These are phyloP conservation scores for Goniozus legneri DNA, from an alignment of 1,140 invertebrate species.

Conservation along the genomic window DNA sequence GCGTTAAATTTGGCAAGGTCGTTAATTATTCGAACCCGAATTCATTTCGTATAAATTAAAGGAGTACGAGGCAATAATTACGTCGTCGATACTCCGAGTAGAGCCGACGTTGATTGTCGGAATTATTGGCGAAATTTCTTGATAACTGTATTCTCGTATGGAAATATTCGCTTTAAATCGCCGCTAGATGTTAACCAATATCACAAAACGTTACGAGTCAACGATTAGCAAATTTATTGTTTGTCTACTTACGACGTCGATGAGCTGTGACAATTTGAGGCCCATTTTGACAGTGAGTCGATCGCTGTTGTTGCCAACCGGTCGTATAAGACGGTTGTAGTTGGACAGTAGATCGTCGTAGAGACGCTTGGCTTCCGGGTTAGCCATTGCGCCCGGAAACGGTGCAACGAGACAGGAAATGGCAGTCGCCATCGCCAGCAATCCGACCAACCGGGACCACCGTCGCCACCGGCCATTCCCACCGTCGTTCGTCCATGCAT, in stretches of 20 bases:
- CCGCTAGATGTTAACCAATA: too few relatives aligned
- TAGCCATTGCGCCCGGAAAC: constrained; percentile 59
- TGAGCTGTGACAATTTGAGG: constrained; percentile 92
- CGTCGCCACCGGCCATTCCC: constrained; percentile 64
- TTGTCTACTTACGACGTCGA: constrained; percentile 92
- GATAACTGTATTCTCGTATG: too few relatives aligned
- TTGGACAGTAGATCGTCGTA: constrained; percentile 94
- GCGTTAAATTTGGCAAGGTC: too few relatives aligned
- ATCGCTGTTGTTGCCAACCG: constrained; percentile 95
- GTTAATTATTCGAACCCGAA: too few relatives aligned
- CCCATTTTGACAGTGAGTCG: constrained; percentile 95
- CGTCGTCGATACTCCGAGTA: too few relatives aligned
- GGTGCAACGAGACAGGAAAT: constrained; percentile 56
- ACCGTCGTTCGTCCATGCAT: constrained; percentile 53
- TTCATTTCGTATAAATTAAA: too few relatives aligned
- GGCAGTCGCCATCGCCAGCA: constrained; percentile 61
- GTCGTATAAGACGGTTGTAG: constrained; percentile 96
- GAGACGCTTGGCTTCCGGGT: constrained; percentile 88
- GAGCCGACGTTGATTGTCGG: too few relatives aligned
- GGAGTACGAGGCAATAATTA: too few relatives aligned
- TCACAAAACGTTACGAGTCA: too few relatives aligned
- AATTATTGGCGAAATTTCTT: too few relatives aligned
- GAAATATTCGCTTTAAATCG: too few relatives aligned
- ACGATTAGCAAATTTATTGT: too few relatives aligned
- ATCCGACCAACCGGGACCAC: constrained; percentile 59